Evolutionary conservation across 2,113 vertebrate genomes (phyloP), one percentile per base, ranked within the genome.

Genomic region (Hemiprocne comata): DNA sequence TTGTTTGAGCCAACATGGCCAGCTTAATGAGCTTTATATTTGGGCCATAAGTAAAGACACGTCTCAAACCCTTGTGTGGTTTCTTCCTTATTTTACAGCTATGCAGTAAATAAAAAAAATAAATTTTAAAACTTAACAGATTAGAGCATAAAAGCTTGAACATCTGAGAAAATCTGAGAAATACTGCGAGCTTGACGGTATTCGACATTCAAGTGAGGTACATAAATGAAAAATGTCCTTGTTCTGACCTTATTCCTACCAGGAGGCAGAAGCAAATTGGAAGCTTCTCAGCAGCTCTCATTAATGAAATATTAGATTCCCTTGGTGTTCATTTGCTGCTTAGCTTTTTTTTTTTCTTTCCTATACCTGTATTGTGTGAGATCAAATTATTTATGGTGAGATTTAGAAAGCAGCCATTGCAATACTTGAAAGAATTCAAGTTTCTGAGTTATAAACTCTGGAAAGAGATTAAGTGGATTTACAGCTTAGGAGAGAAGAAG

Each of bases 301-400:
- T 94, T 94, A 95, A 78, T 75, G 57, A 85, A 90, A 75, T 92
- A 81, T 72, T 92, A 81, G 26, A 69, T 77, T 87, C 38, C 40
- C 54, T 89, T 21, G 13, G 48, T 67, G 86, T 74, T 90, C 12
- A 50, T 81, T 90, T 89, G 17, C 44, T 86, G 38, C 70, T 94
- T 71, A 72, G 34, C 23, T 13, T 50, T 61, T 77, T 61, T 77
- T 89, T 81, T 91, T 84, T 38, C n/a, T 88, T 85, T 85, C 60
- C 54, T 92, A 13, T 51, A 78, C 79, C 61, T 86, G 54, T 76
- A 67, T 46, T 71, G 50, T 57, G 38, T 51, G 61, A 90, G 19
- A 46, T 73, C 51, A 89, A 82, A 69, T 54, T 74, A 60, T 70
- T 85, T 90, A 92, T 58, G 44, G 34, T 74, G 42, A 85, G 69